phyloP scores from a whole-genome alignment of 1,140 invertebrate genomes.

The Neodiprion pinetum region DNA sequence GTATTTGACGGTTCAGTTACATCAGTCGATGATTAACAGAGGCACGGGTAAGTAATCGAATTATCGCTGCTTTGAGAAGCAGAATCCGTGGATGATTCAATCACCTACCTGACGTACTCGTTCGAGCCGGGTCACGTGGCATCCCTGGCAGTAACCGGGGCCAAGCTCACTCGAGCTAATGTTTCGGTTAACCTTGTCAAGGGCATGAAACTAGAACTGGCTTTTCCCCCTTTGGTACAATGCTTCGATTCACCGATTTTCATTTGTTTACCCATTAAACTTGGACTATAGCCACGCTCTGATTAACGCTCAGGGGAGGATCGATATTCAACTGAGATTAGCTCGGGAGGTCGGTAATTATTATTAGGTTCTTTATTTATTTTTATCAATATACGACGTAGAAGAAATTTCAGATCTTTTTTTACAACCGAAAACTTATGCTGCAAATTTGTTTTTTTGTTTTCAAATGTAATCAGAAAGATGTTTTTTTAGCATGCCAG shows the following conservation, averaged over 20 bases:
- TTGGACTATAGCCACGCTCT: too few species aligned
- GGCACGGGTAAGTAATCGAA: slow-evolving; percentile 50
- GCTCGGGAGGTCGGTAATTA: too few species aligned
- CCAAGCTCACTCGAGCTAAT: not conserved
- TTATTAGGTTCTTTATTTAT: too few species aligned
- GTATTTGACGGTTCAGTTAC: slow-evolving; percentile 2
- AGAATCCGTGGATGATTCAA: slow-evolving; percentile 60
- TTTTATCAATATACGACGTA: too few species aligned
- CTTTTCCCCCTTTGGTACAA: not conserved
- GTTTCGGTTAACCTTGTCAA: not conserved
- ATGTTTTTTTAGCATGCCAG: too few species aligned
- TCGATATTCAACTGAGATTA: too few species aligned
- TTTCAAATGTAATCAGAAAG: too few species aligned
- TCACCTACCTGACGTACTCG: slow-evolving; percentile 58
- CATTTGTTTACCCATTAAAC: not conserved
- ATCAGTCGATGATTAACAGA: slow-evolving; percentile 3
- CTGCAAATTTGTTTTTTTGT: too few species aligned
- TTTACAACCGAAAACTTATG: too few species aligned
- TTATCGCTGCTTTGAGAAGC: slow-evolving; percentile 63
- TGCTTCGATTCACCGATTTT: not conserved
- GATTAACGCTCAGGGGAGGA: too few species aligned
- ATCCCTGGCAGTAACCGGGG: not conserved
- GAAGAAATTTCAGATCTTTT: too few species aligned
- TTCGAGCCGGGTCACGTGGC: slow-evolving; percentile 27
- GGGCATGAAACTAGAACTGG: not conserved